phyloP scores from a whole-genome alignment of 2,113 vertebrate genomes.

The Spea bombifrons region DNA sequence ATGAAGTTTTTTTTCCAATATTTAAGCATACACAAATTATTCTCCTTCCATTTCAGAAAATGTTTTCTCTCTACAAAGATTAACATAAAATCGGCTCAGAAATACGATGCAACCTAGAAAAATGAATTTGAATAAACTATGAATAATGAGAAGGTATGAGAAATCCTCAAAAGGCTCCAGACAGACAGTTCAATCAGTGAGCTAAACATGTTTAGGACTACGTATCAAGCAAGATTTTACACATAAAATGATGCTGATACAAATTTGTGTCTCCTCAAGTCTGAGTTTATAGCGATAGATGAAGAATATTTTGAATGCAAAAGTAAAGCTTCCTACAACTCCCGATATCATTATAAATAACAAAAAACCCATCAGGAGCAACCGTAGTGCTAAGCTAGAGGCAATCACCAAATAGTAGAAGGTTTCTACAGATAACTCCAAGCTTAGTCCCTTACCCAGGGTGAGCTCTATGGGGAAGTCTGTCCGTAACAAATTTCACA shows the following conservation, averaged over 20 bases:
- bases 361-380: too few species aligned
- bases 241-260: not conserved
- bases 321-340: too few species aligned
- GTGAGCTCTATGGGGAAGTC: too few species aligned
- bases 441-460: too few species aligned
- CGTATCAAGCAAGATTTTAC: not conserved
- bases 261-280: too few species aligned
- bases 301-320: too few species aligned
- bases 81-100: not conserved
- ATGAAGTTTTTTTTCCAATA: not conserved
- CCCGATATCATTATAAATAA: too few species aligned
- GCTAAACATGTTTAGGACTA: not conserved
- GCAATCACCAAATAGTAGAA: too few species aligned
- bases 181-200: slow-evolving; percentile 5
- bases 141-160: slow-evolving; percentile 14
- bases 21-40: slow-evolving; percentile 15
- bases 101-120: not conserved
- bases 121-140: slow-evolving; percentile 11
- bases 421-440: too few species aligned
- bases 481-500: too few species aligned
- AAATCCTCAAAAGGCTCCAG: not conserved
- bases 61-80: slow-evolving; percentile 1
- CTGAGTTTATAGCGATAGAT: not conserved
- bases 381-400: too few species aligned
- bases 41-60: slow-evolving; percentile 1